Base-by-base conservation (phyloP, 2,797 vertebrate genomes). In the Liparis tanakae region DNA sequence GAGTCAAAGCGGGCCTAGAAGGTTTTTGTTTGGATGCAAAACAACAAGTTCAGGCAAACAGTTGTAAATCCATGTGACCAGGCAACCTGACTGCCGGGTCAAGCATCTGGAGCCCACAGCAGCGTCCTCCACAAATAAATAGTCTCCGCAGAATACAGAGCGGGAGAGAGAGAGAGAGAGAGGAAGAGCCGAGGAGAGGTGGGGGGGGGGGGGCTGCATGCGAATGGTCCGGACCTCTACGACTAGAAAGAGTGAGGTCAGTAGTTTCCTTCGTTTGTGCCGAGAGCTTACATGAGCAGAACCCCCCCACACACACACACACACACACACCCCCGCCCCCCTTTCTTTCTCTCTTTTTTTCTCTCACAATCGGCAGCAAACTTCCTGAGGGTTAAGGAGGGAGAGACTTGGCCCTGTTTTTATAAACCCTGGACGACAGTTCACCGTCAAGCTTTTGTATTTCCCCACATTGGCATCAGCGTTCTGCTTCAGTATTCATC, bases 31-130 rank as follows among this genome's bases (percentile, higher is more conserved):
- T 88, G 78, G 82, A 89, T 87, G 82, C 85, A 83, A 74, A 83
- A 80, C 77, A 84, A 77, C 76, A 76, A 81, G 79, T 78, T 74
- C 63, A 80, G 78, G 67, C 76, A 82, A 89, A 86, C 75, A 84
- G 85, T 89, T 86, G 88, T 90, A 90, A 80, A 81, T 81, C 56
- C 65, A 80, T 91, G 89, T 91, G 88, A 85, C 91, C 85, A 89
- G 79, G 94, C 92, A 94, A 95, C 93, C 74, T 83, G 84, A 87
- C 87, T 92, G 90, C 84, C 79, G 82, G 89, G 85, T 85, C 81
- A 93, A 92, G 92, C 93, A 94, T 93, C 93, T 92, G 90, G 80
- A 89, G 81, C 79, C 74, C 86, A 89, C 83, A 70, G 88, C 84
- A 82, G 56, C 72, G 68, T 85, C 75, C 74, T 83, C 80, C 88